Conservation (phyloP, 2,888 invertebrate genomes). For the Zygogramma bicolorata region DNA sequence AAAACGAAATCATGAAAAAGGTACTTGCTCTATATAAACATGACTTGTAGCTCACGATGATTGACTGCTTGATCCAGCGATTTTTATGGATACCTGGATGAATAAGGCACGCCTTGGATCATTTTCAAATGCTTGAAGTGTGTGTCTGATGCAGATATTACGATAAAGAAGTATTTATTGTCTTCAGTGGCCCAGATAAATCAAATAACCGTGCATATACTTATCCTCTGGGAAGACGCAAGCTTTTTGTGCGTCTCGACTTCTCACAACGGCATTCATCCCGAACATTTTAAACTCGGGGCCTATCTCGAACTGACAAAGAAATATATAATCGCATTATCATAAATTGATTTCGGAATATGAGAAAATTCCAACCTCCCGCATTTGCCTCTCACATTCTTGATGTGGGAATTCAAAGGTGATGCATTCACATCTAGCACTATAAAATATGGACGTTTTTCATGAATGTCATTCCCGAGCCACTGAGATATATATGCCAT, state of each 20-base stretch:
- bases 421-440: constrained; percentile 29
- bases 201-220: no score
- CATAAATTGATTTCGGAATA: constrained; percentile 54
- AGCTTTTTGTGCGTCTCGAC: background rate
- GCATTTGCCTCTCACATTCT: constrained; percentile 37
- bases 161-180: no score
- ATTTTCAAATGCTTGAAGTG: no score
- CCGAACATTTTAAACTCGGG: background rate
- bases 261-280: background rate
- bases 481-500: background rate
- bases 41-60: no score
- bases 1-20: no score
- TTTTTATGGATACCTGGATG: no score
- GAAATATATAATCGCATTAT: constrained; percentile 54
- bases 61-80: no score
- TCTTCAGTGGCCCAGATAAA: no score
- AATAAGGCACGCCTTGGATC: no score
- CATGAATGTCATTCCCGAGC: constrained; percentile 13
- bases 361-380: constrained; percentile 53
- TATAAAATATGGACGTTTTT: constrained; percentile 22
- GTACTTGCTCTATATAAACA: no score
- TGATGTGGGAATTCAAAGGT: constrained; percentile 34
- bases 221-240: background rate
- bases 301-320: constrained; percentile 44
- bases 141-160: no score